phyloP scores from a whole-genome alignment of 2,797 vertebrate genomes.

The Dipus sagitta region DNA sequence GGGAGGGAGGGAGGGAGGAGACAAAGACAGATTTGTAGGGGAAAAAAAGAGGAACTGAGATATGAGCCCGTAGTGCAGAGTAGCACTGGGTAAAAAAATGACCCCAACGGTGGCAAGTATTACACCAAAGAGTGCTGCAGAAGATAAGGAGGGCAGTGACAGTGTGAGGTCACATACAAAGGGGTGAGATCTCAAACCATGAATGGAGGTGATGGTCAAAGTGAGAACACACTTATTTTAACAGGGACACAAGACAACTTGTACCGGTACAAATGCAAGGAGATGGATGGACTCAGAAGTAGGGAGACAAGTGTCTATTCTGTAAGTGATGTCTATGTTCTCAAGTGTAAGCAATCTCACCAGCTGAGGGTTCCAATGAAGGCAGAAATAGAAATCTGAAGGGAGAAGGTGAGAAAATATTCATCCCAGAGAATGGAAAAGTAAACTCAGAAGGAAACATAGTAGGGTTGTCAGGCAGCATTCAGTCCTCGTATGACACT shows the following conservation, averaged over 20 bases:
- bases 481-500: neutral
- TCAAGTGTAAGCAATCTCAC: neutral
- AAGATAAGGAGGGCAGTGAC: neutral
- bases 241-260: neutral
- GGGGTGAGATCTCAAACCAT: neutral
- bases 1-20: neutral
- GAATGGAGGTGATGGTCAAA: neutral
- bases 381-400: neutral
- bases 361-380: neutral
- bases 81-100: neutral
- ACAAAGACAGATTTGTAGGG: neutral
- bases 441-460: constrained; percentile 2
- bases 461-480: neutral
- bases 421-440: neutral
- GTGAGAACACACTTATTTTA: neutral
- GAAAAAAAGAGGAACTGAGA: constrained; percentile 2
- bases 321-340: constrained; percentile 26
- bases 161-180: neutral
- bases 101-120: neutral
- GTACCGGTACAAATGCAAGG: neutral
- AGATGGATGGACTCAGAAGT: neutral
- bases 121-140: neutral
- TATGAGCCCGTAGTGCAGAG: neutral
- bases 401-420: neutral
- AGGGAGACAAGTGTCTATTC: neutral